phyloP scores from a whole-genome alignment of 2,888 invertebrate genomes.

The Sympetrum striolatum region DNA sequence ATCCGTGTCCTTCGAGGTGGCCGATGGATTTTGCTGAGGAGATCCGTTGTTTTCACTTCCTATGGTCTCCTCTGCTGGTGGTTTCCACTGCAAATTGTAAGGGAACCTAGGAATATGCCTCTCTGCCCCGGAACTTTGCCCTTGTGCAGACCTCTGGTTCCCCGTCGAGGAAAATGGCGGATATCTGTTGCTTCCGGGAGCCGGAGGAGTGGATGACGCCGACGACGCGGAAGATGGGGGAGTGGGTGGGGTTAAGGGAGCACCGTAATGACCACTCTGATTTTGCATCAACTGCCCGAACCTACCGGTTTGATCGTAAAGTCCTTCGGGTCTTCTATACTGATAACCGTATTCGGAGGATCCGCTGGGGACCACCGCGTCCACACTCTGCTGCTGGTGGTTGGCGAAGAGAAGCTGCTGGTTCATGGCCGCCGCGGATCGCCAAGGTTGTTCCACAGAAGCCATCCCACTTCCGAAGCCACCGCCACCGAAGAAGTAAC shows the following conservation, averaged over 20 bases:
- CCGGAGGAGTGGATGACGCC: neutral
- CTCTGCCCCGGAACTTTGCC: neutral
- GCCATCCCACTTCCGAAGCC: constrained; percentile 8
- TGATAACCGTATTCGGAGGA: neutral
- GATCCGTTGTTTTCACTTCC: neutral
- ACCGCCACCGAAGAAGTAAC: constrained; percentile 1
- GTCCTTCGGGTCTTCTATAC: neutral
- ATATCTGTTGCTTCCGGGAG: neutral
- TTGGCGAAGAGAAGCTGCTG: neutral
- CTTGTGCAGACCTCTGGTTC: neutral
- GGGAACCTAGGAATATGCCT: neutral
- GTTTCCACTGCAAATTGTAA: neutral
- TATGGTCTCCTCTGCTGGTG: neutral
- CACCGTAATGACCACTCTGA: neutral
- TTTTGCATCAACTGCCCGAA: neutral
- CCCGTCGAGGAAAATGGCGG: neutral
- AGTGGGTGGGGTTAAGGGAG: neutral
- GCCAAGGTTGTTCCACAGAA: constrained; percentile 20
- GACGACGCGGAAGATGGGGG: neutral
- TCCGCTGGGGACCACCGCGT: neutral
- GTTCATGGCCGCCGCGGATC: neutral
- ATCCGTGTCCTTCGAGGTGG: too few species aligned
- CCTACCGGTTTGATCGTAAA: neutral
- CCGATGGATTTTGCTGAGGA: too few species aligned
- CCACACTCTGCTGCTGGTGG: neutral